Base-by-base conservation (phyloP, 2,888 invertebrate genomes). In the Limnephilus rhombicus region DNA sequence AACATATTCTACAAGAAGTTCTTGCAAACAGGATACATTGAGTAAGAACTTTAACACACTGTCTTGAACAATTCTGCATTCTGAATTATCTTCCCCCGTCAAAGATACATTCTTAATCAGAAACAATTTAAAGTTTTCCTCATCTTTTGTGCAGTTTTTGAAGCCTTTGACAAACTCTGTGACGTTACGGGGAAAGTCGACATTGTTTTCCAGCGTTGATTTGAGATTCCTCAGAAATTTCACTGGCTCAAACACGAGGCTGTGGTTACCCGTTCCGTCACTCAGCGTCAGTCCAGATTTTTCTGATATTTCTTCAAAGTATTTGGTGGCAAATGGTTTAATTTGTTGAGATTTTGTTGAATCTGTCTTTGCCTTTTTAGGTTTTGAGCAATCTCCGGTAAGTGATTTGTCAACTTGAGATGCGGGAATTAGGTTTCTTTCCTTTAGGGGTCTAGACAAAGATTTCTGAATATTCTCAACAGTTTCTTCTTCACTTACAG, bases 1-100 rank as follows among this genome's bases (percentile, higher is more conserved):
- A 34, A 98, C 94, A 92, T 96, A 96, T 89, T 97, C 96, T 13
- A 97, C 95, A 4, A 97, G 94, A 93, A 96, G 96, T 89, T 96
- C 95, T 94, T 98, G 97, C 45, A 98, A 94, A 92, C 96, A 95
- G 91, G 96, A 96, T 2, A 98, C 95, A 95, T 96, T 97, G 4
- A 98, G 95, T 86, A 98, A 95, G 94, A 98, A 96, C 94, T 97
- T 97, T 83, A 97, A 95, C 92, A 97, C 95, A 94, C 97, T 97
- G 93, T 97, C 97, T 94, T 96, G 96, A 80, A 91, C 45, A 1
- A 88, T 80, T 11, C 90, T 82, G 29, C 53, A 81, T n/a, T 91
- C 91, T 4, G 87, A 81, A 89, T 95, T 95, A 90, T 94, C 94
- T 37, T 96, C 95, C 37, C 94, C 95, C 45, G 94, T 94, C 93